A percentile compares a stretch with the other conserved stretches of the same genome.
Evolutionary conservation across 2,888 invertebrate species (phyloP).

Genomic region (Rhaphigaster nebulosa): DNA sequence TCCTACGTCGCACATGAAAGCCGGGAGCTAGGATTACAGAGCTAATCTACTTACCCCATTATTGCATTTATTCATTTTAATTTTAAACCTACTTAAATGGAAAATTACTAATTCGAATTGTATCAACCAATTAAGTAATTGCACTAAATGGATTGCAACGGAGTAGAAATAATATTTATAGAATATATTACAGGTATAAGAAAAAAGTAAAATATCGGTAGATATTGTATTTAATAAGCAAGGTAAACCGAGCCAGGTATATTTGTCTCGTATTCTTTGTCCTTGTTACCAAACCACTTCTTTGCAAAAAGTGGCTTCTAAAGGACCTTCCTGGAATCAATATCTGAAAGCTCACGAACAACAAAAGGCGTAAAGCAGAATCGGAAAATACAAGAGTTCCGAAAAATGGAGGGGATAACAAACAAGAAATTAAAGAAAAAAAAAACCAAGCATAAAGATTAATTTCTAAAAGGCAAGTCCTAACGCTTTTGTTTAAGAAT

Average conservation of each 20-base stretch:
- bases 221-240: not conserved
- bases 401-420: not conserved
- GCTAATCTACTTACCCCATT: too few species aligned
- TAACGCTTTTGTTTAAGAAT: too few species aligned
- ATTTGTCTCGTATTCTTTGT: not conserved
- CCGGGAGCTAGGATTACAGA: too few species aligned
- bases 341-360: not conserved
- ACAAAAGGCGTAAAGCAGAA: not conserved
- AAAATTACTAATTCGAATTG: too few species aligned
- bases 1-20: too few species aligned
- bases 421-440: not conserved
- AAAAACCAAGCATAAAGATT: not conserved
- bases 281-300: not conserved
- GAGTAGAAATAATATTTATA: too few species aligned
- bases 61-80: too few species aligned
- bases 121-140: too few species aligned
- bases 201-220: too few species aligned
- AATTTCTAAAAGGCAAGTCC: not conserved
- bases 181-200: too few species aligned
- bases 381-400: not conserved
- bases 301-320: not conserved
- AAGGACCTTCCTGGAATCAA: not conserved
- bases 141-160: too few species aligned
- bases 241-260: not conserved
- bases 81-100: too few species aligned